phyloP scores from a whole-genome alignment of 2,797 vertebrate species.

The Limosa lapponica region DNA sequence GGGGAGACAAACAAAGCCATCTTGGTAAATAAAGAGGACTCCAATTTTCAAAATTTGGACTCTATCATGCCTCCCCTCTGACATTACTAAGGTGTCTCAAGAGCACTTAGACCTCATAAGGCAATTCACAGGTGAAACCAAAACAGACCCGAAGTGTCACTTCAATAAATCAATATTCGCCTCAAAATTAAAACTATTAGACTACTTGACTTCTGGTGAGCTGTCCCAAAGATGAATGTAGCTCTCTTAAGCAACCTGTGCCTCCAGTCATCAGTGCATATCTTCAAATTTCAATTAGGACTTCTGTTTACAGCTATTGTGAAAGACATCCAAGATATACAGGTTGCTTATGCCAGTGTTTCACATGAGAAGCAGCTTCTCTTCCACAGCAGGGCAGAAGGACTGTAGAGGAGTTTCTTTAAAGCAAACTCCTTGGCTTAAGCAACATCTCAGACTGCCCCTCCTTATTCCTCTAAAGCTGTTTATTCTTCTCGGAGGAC shows the following conservation, averaged over 20 bases:
- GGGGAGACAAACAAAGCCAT: neutral
- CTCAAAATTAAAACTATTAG: neutral
- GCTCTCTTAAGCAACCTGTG: neutral
- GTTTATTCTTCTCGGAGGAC: neutral
- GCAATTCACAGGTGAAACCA: neutral
- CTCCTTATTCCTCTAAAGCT: neutral
- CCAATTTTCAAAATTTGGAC: neutral
- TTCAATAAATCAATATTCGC: neutral
- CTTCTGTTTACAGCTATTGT: neutral
- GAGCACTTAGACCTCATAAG: neutral
- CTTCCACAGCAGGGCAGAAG: neutral
- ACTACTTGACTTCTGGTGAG: neutral
- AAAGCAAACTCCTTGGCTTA: neutral
- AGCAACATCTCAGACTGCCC: neutral
- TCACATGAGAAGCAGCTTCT: neutral
- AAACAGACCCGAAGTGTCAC: neutral
- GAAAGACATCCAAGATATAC: neutral
- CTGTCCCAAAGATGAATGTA: neutral
- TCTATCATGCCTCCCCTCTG: neutral
- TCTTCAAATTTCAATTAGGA: neutral
- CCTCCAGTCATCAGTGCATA: neutral
- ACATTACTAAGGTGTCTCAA: neutral
- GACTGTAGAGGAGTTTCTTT: neutral
- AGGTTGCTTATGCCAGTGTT: neutral
- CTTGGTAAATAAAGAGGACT: neutral